A percentile compares a stretch with the other conserved stretches of the same genome.
phyloP scores from a whole-genome alignment of 1,140 invertebrate species.

The Drosophila gunungcola region DNA sequence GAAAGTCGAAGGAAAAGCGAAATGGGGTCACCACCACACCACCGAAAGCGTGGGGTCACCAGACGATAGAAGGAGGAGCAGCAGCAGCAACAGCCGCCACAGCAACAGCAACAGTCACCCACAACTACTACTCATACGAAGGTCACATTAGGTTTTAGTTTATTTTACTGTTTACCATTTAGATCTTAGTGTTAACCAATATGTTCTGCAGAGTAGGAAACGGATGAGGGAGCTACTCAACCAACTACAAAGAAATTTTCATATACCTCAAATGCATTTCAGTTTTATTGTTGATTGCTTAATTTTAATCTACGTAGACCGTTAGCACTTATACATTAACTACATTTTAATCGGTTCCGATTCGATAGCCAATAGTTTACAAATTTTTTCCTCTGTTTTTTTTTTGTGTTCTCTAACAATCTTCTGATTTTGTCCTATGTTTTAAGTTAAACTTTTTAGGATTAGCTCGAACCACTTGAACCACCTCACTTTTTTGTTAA shows the following conservation, averaged over 20 bases:
- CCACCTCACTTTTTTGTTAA: slow-evolving; percentile 80
- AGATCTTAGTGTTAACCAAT: slow-evolving; percentile 44
- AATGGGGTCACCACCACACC: neutral
- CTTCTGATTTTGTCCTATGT: slow-evolving; percentile 42
- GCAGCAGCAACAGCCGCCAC: slow-evolving; percentile 18
- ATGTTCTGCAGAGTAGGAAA: slow-evolving; percentile 44
- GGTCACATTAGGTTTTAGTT: slow-evolving; percentile 74
- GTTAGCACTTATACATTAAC: slow-evolving; percentile 28
- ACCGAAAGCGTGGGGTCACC: neutral
- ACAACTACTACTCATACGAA: slow-evolving; percentile 72
- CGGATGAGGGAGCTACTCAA: slow-evolving; percentile 59
- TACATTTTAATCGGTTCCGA: slow-evolving; percentile 43
- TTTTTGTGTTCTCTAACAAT: slow-evolving; percentile 26
- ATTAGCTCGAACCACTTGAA: slow-evolving; percentile 75
- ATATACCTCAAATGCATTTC: slow-evolving; percentile 85
- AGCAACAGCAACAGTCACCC: slow-evolving; percentile 67
- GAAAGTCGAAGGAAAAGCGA: slow-evolving; percentile 7
- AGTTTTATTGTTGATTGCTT: slow-evolving; percentile 84
- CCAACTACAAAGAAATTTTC: slow-evolving; percentile 84
- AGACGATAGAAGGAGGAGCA: neutral
- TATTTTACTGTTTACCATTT: slow-evolving; percentile 34
- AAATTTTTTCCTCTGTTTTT: slow-evolving; percentile 31
- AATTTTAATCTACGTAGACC: slow-evolving; percentile 60
- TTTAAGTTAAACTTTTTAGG: slow-evolving; percentile 62
- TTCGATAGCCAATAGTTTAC: slow-evolving; percentile 33